A percentile compares a stretch with the other conserved stretches of the same genome.
Conservation (phyloP, 2,113 vertebrate species). For the Natator depressus region DNA sequence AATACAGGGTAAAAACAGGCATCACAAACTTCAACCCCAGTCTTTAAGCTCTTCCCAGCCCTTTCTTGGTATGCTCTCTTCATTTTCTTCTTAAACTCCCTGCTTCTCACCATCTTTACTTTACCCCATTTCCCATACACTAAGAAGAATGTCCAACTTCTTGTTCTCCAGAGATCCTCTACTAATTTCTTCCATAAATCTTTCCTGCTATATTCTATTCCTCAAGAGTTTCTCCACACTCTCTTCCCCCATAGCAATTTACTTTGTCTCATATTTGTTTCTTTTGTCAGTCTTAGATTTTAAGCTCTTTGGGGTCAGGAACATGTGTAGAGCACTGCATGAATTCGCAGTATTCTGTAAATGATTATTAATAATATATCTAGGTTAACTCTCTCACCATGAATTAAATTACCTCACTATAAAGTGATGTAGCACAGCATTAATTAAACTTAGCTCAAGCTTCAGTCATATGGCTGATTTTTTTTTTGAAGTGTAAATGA, state of each 20-base stretch:
- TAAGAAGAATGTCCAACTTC: rapidly evolving
- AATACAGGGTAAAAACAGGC: not conserved
- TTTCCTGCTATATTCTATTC: not conserved
- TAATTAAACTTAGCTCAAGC: not conserved
- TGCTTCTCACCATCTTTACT: not conserved
- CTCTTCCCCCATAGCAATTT: not conserved
- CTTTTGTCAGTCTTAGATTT: not conserved
- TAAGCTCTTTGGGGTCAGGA: not conserved
- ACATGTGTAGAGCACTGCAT: rapidly evolving
- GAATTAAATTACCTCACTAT: not conserved
- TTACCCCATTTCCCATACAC: not conserved
- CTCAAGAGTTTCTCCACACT: not conserved
- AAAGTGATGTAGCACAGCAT: not conserved
- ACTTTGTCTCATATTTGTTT: not conserved
- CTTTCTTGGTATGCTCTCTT: not conserved
- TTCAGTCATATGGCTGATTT: not conserved
- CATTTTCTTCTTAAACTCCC: not conserved
- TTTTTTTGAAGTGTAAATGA: not conserved
- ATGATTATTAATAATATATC: not conserved
- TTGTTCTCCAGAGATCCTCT: not conserved
- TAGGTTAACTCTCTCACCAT: not conserved
- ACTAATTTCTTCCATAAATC: not conserved
- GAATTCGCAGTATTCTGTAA: not conserved
- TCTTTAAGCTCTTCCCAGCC: not conserved
- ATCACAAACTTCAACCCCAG: not conserved